These are phyloP conservation scores for Theristicus caerulescens DNA, from an alignment of 2,113 vertebrate species.

Conservation along the genomic window DNA sequence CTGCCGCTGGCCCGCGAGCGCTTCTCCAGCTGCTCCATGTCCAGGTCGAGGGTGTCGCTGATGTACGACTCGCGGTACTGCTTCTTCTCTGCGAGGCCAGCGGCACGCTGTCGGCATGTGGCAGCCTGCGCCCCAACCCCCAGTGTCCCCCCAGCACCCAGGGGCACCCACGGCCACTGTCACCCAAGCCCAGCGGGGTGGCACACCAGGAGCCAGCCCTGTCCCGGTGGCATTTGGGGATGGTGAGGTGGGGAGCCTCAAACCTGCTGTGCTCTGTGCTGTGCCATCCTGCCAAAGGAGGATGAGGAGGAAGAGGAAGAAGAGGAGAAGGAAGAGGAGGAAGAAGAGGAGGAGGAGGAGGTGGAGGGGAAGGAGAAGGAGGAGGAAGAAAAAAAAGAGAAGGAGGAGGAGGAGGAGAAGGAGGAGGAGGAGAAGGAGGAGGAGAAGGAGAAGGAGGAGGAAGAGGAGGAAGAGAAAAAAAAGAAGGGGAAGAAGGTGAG, in stretches of 20 bases:
- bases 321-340: accelerated
- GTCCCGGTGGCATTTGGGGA: accelerated
- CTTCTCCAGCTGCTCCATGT: slow-evolving; percentile 95
- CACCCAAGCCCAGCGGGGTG: background rate
- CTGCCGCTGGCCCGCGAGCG: slow-evolving; percentile 92
- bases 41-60: slow-evolving; percentile 93
- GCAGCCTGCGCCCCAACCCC: background rate
- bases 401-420: accelerated
- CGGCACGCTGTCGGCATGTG: accelerated
- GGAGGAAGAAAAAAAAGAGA: accelerated
- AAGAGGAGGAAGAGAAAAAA: too few species aligned
- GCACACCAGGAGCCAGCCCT: background rate
- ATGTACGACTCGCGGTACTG: slow-evolving; percentile 98
- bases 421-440: accelerated
- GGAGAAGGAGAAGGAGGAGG: accelerated
- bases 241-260: background rate
- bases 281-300: background rate
- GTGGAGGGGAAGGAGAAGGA: accelerated
- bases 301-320: background rate
- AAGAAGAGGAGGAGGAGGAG: accelerated
- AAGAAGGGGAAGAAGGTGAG: too few species aligned
- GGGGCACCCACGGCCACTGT: background rate
- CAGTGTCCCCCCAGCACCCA: accelerated
- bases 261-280: background rate
- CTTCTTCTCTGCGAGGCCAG: slow-evolving; percentile 86